These are phyloP conservation scores for Hermaeophaga mercurialis DNA, from an alignment of 2,888 invertebrate genomes.

Conservation along the genomic window DNA sequence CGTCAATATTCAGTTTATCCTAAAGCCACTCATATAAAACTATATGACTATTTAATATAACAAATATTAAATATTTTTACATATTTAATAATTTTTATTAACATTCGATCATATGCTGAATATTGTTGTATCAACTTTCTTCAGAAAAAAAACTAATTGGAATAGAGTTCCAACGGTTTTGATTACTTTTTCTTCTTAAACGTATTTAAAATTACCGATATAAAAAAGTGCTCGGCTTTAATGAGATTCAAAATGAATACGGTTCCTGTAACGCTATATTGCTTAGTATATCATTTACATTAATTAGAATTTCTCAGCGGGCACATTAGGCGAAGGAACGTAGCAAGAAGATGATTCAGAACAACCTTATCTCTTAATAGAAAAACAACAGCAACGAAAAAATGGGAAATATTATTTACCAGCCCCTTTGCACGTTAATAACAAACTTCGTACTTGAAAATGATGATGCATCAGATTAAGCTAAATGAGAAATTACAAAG, in stretches of 20 bases:
- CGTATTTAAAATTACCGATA: conserved; percentile 13
- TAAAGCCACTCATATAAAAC: too few species aligned
- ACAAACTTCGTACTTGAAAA: conserved; percentile 21
- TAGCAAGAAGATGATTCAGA: conserved; percentile 45
- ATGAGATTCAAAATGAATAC: conserved; percentile 46
- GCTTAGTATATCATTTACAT: conserved; percentile 52
- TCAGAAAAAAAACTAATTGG: too few species aligned
- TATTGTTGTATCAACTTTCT: too few species aligned
- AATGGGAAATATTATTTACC: conserved; percentile 17
- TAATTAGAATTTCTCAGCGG: conserved; percentile 52
- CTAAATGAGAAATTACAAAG: conserved; percentile 15
- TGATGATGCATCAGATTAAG: conserved; percentile 25
- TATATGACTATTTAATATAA: too few species aligned
- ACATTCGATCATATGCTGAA: too few species aligned
- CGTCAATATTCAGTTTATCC: too few species aligned
- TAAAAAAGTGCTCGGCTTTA: conserved; percentile 19
- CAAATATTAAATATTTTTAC: too few species aligned
- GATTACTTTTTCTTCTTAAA: not conserved
- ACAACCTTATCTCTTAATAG: conserved; percentile 51
- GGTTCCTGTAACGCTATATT: conserved; percentile 42
- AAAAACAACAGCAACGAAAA: conserved; percentile 41
- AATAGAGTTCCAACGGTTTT: not conserved
- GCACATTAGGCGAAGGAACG: conserved; percentile 49
- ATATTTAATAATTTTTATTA: too few species aligned
- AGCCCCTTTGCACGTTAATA: conserved; percentile 21